A percentile compares a stretch with the other conserved stretches of the same genome.
Evolutionary conservation across 2,888 invertebrate species (phyloP).

Genomic region (Stenolophus ochropezus): DNA sequence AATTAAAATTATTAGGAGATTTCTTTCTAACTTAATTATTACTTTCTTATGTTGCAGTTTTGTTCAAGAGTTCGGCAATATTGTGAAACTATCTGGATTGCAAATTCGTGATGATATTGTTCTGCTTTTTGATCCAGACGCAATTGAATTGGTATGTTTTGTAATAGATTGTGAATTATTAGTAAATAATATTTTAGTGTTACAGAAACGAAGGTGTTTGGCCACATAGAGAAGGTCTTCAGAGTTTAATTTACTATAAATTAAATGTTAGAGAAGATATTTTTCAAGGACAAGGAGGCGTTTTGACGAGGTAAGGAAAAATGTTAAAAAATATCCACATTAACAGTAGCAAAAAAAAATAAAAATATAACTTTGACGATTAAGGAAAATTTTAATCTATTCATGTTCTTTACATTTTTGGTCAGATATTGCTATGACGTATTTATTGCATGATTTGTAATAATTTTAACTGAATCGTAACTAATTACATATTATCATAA

Average conservation of each 20-base stretch:
- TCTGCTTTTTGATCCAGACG: conserved; percentile 74
- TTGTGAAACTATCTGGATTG: conserved; percentile 72
- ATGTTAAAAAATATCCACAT: no score
- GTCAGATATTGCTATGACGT: no score
- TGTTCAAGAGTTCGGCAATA: conserved; percentile 70
- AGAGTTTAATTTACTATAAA: conserved; percentile 72
- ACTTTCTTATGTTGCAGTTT: conserved; percentile 63
- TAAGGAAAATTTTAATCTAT: no score
- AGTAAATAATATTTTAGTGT: conserved; percentile 67
- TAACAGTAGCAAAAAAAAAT: no score
- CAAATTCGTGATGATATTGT: conserved; percentile 64
- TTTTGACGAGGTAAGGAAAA: conserved; percentile 63
- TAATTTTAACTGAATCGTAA: no score
- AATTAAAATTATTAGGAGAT: neutral
- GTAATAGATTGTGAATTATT: neutral
- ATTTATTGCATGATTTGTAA: no score
- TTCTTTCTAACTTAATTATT: neutral
- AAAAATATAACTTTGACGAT: no score
- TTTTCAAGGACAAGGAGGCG: conserved; percentile 71
- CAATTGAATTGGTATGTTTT: conserved; percentile 70
- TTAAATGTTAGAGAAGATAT: conserved; percentile 69
- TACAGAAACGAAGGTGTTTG: conserved; percentile 73
- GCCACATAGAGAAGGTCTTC: conserved; percentile 73
- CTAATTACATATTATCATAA: no score
- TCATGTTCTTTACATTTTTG: no score